Evolutionary conservation across 2,113 vertebrate species (phyloP), one percentile per base, ranked within the genome.

Genomic region (Coptodon rendalli): DNA sequence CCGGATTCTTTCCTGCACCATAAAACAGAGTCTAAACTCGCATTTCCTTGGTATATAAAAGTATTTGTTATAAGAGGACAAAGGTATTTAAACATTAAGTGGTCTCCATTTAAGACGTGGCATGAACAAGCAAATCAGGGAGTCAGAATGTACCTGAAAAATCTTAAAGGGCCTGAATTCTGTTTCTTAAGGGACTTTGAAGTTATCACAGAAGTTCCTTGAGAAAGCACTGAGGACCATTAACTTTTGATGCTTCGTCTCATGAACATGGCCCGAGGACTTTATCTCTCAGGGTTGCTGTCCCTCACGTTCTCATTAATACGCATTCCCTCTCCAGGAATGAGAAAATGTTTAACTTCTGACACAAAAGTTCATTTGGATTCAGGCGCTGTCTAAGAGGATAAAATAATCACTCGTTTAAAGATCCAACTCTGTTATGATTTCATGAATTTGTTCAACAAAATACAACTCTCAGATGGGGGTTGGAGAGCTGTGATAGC

Each of bases 221-320:
- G 19, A 66, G 9, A 66, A 38, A 38, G 19, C 29, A 1, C 34
- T 16, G 38, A 73, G 3, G n/a, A 38, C 66, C 36, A 9, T 9
- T 43, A 43, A 71, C n/a, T 0, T 14, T 71, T 48, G 14, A 2
- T 17, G 40, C 40, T 11, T 11, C 4, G 1, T 7, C 3, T 29
- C 43, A 38, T 17, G 14, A 45, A 29, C 6, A 6, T 29, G 40
- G 8, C 43, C 9, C 2, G 1, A 76, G 24, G 16, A 66, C 24
- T 19, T 11, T 5, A 0, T 29, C 24, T 50, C 27, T 50, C 24
- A 0, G 71, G 45, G 16, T 50, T 50, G 24, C 22, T 11, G 9
- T 0, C 43, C 27, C 43, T n/a, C 16, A 13, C 6, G 0, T 31
- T 78, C 45, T 50, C 43, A 12, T 31, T 10, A 78, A 78, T 9